Conservation (phyloP, 2,113 vertebrate species). For the Proteles cristata region DNA sequence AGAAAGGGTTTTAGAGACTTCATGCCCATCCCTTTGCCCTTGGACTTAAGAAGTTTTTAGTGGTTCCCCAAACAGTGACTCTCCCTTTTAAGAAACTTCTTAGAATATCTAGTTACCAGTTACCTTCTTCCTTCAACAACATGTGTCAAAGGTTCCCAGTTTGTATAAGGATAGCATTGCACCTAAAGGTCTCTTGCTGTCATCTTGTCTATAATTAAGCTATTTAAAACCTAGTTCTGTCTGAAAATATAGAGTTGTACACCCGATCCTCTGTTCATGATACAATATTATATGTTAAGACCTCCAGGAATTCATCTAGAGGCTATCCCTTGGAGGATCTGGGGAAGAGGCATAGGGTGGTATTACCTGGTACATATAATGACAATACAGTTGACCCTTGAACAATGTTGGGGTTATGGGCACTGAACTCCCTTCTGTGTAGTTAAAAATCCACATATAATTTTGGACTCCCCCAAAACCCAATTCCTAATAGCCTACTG, state of each 20-base stretch:
- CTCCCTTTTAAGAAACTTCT: conserved; percentile 29
- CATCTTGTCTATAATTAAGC: conserved; percentile 45
- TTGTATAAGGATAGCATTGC: background rate
- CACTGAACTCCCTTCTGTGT: background rate
- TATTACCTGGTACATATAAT: background rate
- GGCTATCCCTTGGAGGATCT: background rate
- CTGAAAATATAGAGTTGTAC: background rate
- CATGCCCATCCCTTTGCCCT: background rate
- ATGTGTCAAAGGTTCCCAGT: background rate
- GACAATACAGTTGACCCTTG: background rate
- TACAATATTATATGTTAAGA: conserved; percentile 21
- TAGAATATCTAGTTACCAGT: conserved; percentile 8
- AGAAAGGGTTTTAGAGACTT: background rate
- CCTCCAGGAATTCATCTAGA: conserved; percentile 29
- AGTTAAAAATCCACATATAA: background rate
- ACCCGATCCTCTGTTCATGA: background rate
- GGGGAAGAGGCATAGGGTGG: background rate
- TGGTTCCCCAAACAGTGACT: background rate
- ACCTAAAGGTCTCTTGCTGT: conserved; percentile 47
- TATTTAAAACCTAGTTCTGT: background rate
- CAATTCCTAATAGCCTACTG: background rate
- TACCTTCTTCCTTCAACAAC: conserved; percentile 40
- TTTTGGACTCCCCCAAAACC: background rate
- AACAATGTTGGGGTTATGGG: background rate
- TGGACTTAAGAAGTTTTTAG: background rate